Evolutionary conservation across 2,888 invertebrate genomes (phyloP).

Genomic region (Papilio demoleus): DNA sequence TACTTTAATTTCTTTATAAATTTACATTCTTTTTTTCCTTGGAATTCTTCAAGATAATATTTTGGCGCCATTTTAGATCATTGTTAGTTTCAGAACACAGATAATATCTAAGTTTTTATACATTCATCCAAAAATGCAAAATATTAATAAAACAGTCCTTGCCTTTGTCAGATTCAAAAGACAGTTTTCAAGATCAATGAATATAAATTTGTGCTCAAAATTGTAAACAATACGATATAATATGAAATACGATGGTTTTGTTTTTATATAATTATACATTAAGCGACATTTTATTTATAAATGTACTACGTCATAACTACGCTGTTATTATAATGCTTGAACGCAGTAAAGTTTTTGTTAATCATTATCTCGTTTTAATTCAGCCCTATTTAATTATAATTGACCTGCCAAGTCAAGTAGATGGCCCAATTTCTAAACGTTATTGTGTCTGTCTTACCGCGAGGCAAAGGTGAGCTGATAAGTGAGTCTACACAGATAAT

Average conservation of each 20-base stretch:
- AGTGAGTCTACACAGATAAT: not conserved
- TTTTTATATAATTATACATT: slow-evolving; percentile 41
- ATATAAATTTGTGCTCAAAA: slow-evolving; percentile 37
- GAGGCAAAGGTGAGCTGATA: slow-evolving; percentile 37
- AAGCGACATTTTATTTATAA: slow-evolving; percentile 51
- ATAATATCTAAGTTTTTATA: not conserved
- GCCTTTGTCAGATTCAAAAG: no score
- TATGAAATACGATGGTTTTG: slow-evolving; percentile 43
- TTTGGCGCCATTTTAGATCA: no score
- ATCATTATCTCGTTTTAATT: slow-evolving; percentile 54
- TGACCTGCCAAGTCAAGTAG: slow-evolving; percentile 44
- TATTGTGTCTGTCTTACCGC: slow-evolving; percentile 44
- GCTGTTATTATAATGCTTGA: slow-evolving; percentile 69
- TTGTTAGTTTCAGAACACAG: no score
- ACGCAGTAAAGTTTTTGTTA: slow-evolving; percentile 71
- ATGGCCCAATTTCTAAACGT: slow-evolving; percentile 45
- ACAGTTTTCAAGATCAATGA: not conserved
- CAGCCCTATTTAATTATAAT: slow-evolving; percentile 20
- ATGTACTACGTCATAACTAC: slow-evolving; percentile 52
- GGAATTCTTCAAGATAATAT: no score
- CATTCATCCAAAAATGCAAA: not conserved
- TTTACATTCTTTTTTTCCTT: no score
- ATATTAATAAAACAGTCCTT: no score
- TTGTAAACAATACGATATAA: slow-evolving; percentile 46
- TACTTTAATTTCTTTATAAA: no score